phyloP scores from a whole-genome alignment of 2,797 vertebrate genomes.

The Manis javanica region DNA sequence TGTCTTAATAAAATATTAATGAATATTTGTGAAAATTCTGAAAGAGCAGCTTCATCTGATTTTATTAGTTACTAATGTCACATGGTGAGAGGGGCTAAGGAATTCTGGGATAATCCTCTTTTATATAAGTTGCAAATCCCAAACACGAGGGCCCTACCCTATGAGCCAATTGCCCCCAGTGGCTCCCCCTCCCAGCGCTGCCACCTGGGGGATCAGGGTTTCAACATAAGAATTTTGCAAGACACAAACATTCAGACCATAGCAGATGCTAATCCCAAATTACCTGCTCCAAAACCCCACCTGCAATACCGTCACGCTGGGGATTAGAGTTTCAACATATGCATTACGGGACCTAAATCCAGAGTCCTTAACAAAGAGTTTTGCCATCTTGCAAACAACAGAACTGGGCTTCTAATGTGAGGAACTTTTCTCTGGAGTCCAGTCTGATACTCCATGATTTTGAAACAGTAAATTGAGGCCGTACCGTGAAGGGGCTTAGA shows the following conservation, averaged over 20 bases:
- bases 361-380: neutral
- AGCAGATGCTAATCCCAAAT: neutral
- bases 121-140: no score
- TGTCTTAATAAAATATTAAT: neutral
- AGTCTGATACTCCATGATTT: neutral
- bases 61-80: neutral
- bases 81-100: neutral
- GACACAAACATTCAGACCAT: neutral
- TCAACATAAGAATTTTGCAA: neutral
- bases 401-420: rapidly evolving
- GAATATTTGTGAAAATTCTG: neutral
- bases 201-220: neutral
- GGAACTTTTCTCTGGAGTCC: rapidly evolving
- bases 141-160: neutral
- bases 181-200: no score
- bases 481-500: rapidly evolving
- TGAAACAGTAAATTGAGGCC: neutral
- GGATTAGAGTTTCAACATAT: neutral
- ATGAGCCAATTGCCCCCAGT: neutral
- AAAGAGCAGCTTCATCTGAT: neutral
- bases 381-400: neutral
- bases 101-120: neutral
- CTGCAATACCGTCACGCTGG: neutral
- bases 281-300: neutral
- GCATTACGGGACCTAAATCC: neutral